These are phyloP conservation scores for Notodonta ziczac DNA, from an alignment of 2,888 invertebrate genomes.

Conservation along the genomic window DNA sequence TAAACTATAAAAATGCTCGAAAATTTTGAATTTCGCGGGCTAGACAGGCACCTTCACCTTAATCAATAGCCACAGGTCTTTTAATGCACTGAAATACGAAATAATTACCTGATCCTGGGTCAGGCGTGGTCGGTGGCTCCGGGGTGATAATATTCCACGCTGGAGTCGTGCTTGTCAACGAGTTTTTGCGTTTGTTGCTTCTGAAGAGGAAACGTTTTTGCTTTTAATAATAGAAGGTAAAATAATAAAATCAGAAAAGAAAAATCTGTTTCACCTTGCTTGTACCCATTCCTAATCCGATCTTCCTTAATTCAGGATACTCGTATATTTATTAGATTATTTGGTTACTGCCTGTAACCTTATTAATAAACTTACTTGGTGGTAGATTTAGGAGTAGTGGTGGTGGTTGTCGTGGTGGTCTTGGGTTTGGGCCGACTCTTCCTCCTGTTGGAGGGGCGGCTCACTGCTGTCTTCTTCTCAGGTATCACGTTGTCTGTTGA, in stretches of 20 bases:
- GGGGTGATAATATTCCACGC: constrained; percentile 87
- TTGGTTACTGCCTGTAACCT: too few relatives aligned
- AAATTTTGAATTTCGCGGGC: too few relatives aligned
- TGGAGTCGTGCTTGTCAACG: constrained; percentile 79
- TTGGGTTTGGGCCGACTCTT: constrained; percentile 71
- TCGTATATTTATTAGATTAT: too few relatives aligned
- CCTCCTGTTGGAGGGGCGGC: constrained; percentile 65
- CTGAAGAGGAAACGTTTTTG: constrained; percentile 24
- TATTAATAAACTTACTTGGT: constrained; percentile 53
- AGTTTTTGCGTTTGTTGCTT: constrained; percentile 67
- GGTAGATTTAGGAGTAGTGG: constrained; percentile 72
- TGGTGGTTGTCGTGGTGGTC: constrained; percentile 69
- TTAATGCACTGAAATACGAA: too few relatives aligned
- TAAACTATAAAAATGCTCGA: too few relatives aligned
- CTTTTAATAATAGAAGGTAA: too few relatives aligned
- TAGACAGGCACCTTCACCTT: too few relatives aligned
- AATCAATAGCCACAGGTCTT: too few relatives aligned
- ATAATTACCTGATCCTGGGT: constrained; percentile 90
- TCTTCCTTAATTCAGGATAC: too few relatives aligned
- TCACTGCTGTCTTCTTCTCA: constrained; percentile 47
- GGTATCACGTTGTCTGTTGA: constrained; percentile 58
- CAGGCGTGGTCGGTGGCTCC: constrained; percentile 95
- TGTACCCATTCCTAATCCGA: too few relatives aligned
- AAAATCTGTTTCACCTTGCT: too few relatives aligned
- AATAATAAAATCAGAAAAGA: too few relatives aligned